These are phyloP conservation scores for Drusus annulatus DNA, from an alignment of 1,140 invertebrate genomes.

Conservation along the genomic window DNA sequence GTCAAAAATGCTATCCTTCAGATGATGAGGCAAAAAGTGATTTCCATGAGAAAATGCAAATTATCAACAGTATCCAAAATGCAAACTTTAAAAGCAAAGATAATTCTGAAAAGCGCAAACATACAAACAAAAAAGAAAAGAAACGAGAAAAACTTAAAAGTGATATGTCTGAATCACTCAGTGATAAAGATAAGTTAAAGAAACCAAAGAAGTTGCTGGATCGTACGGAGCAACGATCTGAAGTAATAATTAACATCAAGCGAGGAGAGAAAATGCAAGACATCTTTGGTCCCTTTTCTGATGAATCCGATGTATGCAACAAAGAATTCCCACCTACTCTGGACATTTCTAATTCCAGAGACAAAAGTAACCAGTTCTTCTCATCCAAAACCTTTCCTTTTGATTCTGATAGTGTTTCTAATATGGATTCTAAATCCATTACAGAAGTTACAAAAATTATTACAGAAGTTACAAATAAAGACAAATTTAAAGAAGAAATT, in stretches of 20 bases:
- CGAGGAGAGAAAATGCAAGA: slow-evolving; percentile 87
- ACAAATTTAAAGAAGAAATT: slow-evolving; percentile 71
- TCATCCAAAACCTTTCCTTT: slow-evolving; percentile 43
- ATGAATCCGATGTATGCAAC: slow-evolving; percentile 73
- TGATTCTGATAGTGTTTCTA: slow-evolving; percentile 48
- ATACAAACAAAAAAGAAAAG: slow-evolving; percentile 81
- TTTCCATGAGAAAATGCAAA: slow-evolving; percentile 54
- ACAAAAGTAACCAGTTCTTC: slow-evolving; percentile 49
- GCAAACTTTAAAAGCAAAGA: slow-evolving; percentile 64
- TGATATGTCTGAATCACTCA: slow-evolving; percentile 71
- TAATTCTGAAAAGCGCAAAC: slow-evolving; percentile 75
- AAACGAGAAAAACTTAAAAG: slow-evolving; percentile 78
- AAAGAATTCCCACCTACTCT: slow-evolving; percentile 40
- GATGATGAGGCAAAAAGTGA: slow-evolving; percentile 71
- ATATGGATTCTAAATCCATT: slow-evolving; percentile 55
- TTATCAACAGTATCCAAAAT: slow-evolving; percentile 40
- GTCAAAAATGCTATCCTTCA: slow-evolving; percentile 78
- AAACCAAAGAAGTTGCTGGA: slow-evolving; percentile 67
- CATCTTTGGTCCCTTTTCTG: slow-evolving; percentile 89
- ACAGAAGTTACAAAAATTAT: slow-evolving; percentile 60
- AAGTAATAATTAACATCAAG: slow-evolving; percentile 65
- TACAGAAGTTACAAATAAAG: slow-evolving; percentile 63
- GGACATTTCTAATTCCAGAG: slow-evolving; percentile 44
- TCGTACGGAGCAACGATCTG: slow-evolving; percentile 57
- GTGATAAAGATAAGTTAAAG: slow-evolving; percentile 74